Conservation (phyloP, 1,140 invertebrate species). For the Ylistrum balloti region DNA sequence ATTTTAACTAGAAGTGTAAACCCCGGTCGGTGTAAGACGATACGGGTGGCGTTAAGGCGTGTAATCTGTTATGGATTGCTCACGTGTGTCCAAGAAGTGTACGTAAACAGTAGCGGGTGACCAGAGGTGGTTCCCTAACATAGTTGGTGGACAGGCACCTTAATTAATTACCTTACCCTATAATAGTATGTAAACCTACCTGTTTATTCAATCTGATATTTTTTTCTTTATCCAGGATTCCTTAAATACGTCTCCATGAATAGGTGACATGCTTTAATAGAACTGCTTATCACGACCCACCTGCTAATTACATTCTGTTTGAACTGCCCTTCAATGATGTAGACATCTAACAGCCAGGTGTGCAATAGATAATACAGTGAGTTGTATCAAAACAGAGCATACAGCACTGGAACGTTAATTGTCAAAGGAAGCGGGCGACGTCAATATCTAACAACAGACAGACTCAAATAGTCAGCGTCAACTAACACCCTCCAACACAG, state of each 20-base stretch:
- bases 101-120: conserved; percentile 19
- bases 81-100: not conserved
- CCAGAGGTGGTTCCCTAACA: not conserved
- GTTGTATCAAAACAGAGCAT: too few relatives aligned
- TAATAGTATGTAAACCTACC: not conserved
- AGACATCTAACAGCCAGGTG: not conserved
- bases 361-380: too few relatives aligned
- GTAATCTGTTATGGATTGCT: not conserved
- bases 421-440: too few relatives aligned
- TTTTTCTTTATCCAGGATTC: not conserved
- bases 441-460: too few relatives aligned
- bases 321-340: not conserved
- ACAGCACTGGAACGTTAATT: too few relatives aligned
- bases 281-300: not conserved
- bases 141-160: not conserved
- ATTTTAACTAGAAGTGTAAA: not conserved
- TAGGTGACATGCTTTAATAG: not conserved
- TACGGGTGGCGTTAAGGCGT: not conserved
- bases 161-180: conserved; percentile 12
- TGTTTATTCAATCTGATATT: conserved; percentile 1
- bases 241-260: not conserved
- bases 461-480: too few relatives aligned
- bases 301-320: not conserved
- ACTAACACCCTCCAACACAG: too few relatives aligned
- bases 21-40: not conserved